Conservation (phyloP, 2,113 vertebrate genomes). For the Enhydra lutris region DNA sequence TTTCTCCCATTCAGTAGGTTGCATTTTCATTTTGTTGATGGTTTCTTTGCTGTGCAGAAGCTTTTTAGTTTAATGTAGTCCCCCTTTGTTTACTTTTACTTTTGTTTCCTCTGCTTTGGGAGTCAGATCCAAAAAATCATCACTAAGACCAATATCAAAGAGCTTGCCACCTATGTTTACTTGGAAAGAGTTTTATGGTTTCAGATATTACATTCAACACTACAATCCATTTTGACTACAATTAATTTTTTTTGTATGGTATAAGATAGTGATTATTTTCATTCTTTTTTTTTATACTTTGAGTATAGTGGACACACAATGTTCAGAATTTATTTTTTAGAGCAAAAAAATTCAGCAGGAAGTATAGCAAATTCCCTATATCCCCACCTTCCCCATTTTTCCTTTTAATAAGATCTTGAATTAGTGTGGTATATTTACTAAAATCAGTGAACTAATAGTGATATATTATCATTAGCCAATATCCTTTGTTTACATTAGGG, state of each 20-base stretch:
- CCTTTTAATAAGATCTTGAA: background rate
- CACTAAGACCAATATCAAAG: background rate
- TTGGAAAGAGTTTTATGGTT: background rate
- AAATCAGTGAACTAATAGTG: background rate
- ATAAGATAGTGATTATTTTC: background rate
- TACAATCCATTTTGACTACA: background rate
- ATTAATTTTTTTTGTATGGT: background rate
- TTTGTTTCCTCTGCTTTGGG: background rate
- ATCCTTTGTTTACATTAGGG: background rate
- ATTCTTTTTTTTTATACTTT: background rate
- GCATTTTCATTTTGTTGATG: background rate
- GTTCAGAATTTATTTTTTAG: background rate
- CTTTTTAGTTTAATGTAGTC: background rate
- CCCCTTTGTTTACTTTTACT: background rate
- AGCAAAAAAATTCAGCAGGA: background rate
- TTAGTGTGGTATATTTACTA: background rate
- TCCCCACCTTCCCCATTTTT: background rate
- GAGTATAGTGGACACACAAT: background rate
- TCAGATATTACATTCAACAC: background rate
- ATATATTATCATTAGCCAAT: background rate
- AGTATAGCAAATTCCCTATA: background rate
- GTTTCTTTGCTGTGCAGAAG: background rate
- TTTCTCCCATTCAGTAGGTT: background rate
- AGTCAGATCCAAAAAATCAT: background rate
- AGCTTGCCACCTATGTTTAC: background rate